Base-by-base conservation (phyloP, 1,140 invertebrate species). In the Drosophila nasuta region DNA sequence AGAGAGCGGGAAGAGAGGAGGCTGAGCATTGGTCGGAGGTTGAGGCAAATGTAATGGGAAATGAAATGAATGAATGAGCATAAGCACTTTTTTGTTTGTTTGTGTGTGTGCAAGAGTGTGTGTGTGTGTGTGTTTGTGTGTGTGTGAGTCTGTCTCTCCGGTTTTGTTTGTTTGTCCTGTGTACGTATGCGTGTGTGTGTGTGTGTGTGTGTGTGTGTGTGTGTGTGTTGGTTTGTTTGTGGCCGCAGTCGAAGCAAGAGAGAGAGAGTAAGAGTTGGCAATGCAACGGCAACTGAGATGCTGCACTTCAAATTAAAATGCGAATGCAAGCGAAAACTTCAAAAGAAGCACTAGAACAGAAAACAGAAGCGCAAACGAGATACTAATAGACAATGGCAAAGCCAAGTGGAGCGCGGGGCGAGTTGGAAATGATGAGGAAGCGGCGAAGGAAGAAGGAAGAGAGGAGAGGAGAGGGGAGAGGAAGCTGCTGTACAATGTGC, bases 31-130 rank as follows among this genome's bases (percentile, higher is more conserved):
- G 11, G 25, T 5, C 56, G 15, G 20, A 13, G 15, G 75, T 48
- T 66, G 60, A 48, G 68, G 69, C 57, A 77, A 77, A 77, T 89
- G 85, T 89, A 89, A 89, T 89, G 85, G 85, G 85, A 89, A 89
- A 89, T 89, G 85, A 89, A 89, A 89, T 89, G 85, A 89, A 89
- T 89, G 85, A 89, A 89, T 89, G 85, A 89, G 81, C 85, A 89
- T 89, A 89, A 89, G 85, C 81, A 89, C 85, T 90, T 89, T 78
- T 89, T 89, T 88, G 82, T 87, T 86, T 87, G 70, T 75, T 57
- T 80, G 63, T 62, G 35, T 58, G 43, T 48, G 41, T 48, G 45
- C n/a, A 10, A 28, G 46, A 20, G 33, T 48, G n/a, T 51, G 62
- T 63, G 73, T 48, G 38, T 35, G 30, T 52, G 11, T 48, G 11